Percentiles rank a stretch among this genome's conserved stretches.
phyloP scores from a whole-genome alignment of 2,113 vertebrate genomes.

The Takifugu flavidus region DNA sequence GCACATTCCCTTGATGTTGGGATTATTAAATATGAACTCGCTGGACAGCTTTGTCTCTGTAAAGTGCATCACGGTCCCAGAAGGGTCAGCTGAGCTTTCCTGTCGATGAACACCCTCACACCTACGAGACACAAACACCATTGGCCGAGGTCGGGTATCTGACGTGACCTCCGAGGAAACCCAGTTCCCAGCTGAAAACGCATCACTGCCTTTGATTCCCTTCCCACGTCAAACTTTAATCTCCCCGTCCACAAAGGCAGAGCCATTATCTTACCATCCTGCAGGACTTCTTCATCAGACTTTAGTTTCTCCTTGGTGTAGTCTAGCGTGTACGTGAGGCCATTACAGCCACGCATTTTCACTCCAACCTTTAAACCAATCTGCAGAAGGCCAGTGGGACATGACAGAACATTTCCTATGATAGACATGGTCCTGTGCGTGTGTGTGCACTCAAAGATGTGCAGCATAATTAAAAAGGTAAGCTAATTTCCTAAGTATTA shows the following conservation, averaged over 20 bases:
- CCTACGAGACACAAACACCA: slow-evolving; percentile 69
- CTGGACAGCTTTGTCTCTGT: slow-evolving; percentile 91
- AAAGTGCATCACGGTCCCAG: slow-evolving; percentile 98
- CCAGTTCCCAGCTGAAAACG: too few relatives aligned
- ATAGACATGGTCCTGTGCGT: too few relatives aligned
- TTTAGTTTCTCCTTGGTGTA: slow-evolving; percentile 88
- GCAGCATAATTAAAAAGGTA: too few relatives aligned
- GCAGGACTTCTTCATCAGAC: slow-evolving; percentile 93
- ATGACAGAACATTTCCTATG: not conserved
- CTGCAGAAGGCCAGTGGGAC: slow-evolving; percentile 58
- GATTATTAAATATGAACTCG: slow-evolving; percentile 98
- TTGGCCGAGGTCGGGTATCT: not conserved
- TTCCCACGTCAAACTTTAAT: not conserved
- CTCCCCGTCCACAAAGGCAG: too few relatives aligned
- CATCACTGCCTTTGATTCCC: too few relatives aligned
- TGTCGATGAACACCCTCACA: slow-evolving; percentile 93
- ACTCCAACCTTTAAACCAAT: slow-evolving; percentile 94
- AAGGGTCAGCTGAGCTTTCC: slow-evolving; percentile 96
- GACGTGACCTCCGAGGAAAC: too few relatives aligned
- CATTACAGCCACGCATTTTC: slow-evolving; percentile 94
- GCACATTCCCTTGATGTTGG: slow-evolving; percentile 96
- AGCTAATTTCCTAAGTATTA: too few relatives aligned
- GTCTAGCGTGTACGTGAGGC: slow-evolving; percentile 92
- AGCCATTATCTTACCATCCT: slow-evolving; percentile 81
- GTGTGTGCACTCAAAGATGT: too few relatives aligned